Evolutionary conservation across 2,797 vertebrate species (phyloP), one percentile per base, ranked within the genome.

Genomic region (Brachyalestes nurse): DNA sequence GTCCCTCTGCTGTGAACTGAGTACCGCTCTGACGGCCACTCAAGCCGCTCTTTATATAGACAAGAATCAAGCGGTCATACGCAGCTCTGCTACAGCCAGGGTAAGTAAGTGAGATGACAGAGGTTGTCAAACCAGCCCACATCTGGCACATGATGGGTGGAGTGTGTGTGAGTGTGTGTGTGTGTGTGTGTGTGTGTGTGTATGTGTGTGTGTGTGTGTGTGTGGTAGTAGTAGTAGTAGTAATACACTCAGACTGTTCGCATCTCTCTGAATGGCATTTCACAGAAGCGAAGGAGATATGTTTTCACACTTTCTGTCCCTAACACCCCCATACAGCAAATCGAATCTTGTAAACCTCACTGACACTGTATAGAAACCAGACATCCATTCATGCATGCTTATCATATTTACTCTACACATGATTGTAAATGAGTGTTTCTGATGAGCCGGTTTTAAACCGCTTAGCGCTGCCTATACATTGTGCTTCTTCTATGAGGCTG

Each of bases 51-150:
- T 79, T 83, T 80, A 83, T 72, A 83, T 76, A 79, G 72, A 75
- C 66, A 21, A 42, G 38, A 72, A 51, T 76, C 69, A 53, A 65
- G 51, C 79, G 57, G 72, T 65, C 75, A 76, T 61, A 76, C 38
- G 65, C 57, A 64, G 72, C 72, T 80, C 77, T 23, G 13, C 60
- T 76, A 53, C 51, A 60, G 57, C 69, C 77, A 49, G 58, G 77
- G 75, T 83, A 79, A 75, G 65, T 75, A 83, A 79, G 81, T 71
- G 82, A 75, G 75, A 76, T 79, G 81, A 74, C 81, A 71, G 77
- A 62, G 23, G 2, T 57, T 83, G 72, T 83, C 82, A 79, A 72
- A 83, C 64, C 75, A 55, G 38, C 66, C 45, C 40, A 75, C 81
- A 82, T 57, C 55, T 82, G 81, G 60, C 80, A 58, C 67, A 77